phyloP scores from a whole-genome alignment of 2,797 vertebrate species.

The Acridotheres tristis region DNA sequence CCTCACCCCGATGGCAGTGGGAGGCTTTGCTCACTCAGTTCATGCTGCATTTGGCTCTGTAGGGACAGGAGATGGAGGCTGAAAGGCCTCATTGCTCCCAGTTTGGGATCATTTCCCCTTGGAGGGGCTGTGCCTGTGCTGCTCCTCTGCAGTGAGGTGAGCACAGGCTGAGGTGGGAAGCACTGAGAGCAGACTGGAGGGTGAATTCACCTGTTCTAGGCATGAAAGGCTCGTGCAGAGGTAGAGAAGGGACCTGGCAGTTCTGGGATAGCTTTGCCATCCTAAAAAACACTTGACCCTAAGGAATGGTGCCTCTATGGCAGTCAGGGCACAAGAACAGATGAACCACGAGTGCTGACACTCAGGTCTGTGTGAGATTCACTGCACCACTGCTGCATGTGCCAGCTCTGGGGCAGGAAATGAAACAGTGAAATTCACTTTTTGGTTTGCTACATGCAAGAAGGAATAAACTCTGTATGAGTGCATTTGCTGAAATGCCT shows the following conservation, averaged over 20 bases:
- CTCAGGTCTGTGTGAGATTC: neutral
- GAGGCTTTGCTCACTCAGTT: neutral
- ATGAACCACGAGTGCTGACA: rapidly evolving
- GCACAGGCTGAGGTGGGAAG: neutral
- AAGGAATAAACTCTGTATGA: neutral
- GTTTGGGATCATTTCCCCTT: neutral
- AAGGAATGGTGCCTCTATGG: neutral
- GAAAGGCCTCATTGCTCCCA: neutral
- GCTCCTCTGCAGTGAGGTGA: neutral
- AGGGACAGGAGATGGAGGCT: neutral
- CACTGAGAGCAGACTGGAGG: neutral
- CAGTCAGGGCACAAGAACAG: neutral
- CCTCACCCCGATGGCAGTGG: rapidly evolving
- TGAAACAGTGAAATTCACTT: neutral
- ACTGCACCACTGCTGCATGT: neutral
- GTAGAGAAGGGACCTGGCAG: neutral
- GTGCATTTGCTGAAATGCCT: neutral
- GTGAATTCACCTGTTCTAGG: neutral
- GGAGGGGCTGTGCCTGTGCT: neutral
- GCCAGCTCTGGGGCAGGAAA: neutral
- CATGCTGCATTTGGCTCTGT: neutral
- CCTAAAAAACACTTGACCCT: neutral
- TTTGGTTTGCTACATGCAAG: neutral
- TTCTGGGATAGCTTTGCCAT: neutral
- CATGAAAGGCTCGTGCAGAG: neutral